These are phyloP conservation scores for Drosophila kohkoa DNA, from an alignment of 1,140 invertebrate genomes.

Conservation along the genomic window DNA sequence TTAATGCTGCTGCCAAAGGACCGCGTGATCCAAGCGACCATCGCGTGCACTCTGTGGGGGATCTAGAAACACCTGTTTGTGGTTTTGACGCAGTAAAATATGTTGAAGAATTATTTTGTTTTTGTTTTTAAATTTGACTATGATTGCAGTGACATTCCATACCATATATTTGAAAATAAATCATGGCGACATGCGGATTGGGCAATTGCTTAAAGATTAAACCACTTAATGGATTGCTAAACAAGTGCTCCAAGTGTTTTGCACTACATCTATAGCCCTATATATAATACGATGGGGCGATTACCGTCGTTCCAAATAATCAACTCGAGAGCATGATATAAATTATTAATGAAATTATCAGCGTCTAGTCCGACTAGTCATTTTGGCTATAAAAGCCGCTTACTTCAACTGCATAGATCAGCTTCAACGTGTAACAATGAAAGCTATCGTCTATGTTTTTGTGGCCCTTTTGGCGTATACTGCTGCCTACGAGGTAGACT, in stretches of 20 bases:
- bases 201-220: constrained; percentile 68
- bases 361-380: background rate
- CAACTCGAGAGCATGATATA: constrained; percentile 29
- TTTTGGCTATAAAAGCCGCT: constrained; percentile 61
- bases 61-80: constrained; percentile 28
- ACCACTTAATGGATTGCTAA: constrained; percentile 29
- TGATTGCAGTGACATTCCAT: constrained; percentile 22
- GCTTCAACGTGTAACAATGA: constrained; percentile 63
- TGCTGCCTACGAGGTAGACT: constrained; percentile 69
- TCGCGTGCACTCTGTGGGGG: constrained; percentile 17
- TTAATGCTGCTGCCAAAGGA: background rate
- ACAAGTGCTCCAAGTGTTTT: constrained; percentile 53
- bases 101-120: background rate
- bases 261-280: constrained; percentile 26
- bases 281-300: constrained; percentile 47
- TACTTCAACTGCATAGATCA: constrained; percentile 13
- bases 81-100: constrained; percentile 10
- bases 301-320: constrained; percentile 43
- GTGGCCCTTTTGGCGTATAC: constrained; percentile 67
- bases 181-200: constrained; percentile 56
- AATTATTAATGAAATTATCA: constrained; percentile 44
- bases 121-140: constrained; percentile 29
- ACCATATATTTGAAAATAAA: constrained; percentile 37
- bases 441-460: constrained; percentile 59
- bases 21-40: background rate